These are phyloP conservation scores for Scarus forsteni DNA, from an alignment of 2,797 vertebrate species.

Conservation along the genomic window DNA sequence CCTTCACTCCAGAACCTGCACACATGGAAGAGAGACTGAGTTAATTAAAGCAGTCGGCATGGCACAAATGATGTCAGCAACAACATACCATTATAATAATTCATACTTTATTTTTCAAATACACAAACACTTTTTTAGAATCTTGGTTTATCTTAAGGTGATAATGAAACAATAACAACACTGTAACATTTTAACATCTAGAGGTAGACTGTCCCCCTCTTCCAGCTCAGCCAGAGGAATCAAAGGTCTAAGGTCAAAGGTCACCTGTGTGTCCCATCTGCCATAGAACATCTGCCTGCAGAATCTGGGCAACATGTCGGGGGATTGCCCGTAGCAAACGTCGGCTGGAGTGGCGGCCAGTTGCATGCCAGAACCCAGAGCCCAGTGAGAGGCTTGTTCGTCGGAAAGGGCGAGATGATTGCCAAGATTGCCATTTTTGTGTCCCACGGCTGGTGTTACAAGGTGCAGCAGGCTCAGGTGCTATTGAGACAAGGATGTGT, in stretches of 20 bases:
- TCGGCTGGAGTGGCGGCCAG: constrained; percentile 95
- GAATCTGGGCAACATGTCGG: constrained; percentile 96
- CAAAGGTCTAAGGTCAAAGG: constrained; percentile 9
- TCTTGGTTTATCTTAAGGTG: not conserved
- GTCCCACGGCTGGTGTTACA: constrained; percentile 93
- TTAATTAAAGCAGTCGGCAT: not conserved
- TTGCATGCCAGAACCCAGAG: constrained; percentile 98
- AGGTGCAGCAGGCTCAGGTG: constrained; percentile 81
- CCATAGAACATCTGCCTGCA: constrained; percentile 98
- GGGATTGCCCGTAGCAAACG: constrained; percentile 95
- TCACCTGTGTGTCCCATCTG: constrained; percentile 99
- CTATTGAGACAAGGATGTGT: constrained; percentile 28
- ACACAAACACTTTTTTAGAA: not conserved
- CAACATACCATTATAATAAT: too few species aligned
- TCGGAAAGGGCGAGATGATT: constrained; percentile 92
- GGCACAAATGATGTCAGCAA: not conserved
- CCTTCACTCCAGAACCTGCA: constrained; percentile 94
- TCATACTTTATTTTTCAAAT: too few species aligned
- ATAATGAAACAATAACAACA: not conserved
- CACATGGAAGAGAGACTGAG: not conserved
- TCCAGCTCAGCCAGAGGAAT: not conserved
- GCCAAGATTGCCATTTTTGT: constrained; percentile 96
- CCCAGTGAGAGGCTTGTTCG: constrained; percentile 93
- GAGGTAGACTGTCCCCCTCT: not conserved
- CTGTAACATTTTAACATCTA: not conserved